Base-by-base conservation (phyloP, 2,113 vertebrate genomes). In the Chionodraco myersi region DNA sequence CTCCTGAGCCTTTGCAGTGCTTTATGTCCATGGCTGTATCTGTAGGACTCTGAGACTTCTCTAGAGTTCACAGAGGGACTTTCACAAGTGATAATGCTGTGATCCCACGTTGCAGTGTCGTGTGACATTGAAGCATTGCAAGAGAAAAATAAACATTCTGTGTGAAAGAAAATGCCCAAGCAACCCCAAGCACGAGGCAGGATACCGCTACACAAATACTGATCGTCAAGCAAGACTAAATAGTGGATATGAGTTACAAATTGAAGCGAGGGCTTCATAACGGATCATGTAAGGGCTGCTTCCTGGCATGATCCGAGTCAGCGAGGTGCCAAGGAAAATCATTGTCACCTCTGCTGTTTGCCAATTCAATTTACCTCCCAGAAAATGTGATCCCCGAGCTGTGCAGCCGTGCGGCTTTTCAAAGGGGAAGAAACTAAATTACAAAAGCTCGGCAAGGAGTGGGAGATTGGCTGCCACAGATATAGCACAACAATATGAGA, bases 311-410 rank as follows among this genome's bases (percentile, higher is more conserved):
- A 72, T 76, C 52, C 23, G 74, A 73, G 85, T 77, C 81, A 84
- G 74, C 51, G 61, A 88, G 83, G 79, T 80, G 88, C 88, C 89
- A 75, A 77, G 79, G 81, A 86, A 89, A 89, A 90, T 91, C 86
- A 89, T 59, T 64, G 87, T 89, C 88, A 86, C 75, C 60, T 59
- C 79, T 4, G 76, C 78, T 81, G 79, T 88, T 85, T 88, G 89
- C 91, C 91, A 90, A 90, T 88, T 91, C 86, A 90, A 91, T 92
- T 93, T 90, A 89, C 71, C 91, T 80, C 85, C 87, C 79, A 77
- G 85, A 84, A 88, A 92, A 89, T 87, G 21, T 84, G 86, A 91
- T 91, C 80, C 87, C 86, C 57, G 51, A 87, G 82, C 85, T 77
- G 82, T 74, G 86, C 83, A 85, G 83, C 69, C 81, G 58, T 74